These are phyloP conservation scores for Parauchenoglanis ngamensis DNA, from an alignment of 2,797 vertebrate genomes.

Conservation along the genomic window DNA sequence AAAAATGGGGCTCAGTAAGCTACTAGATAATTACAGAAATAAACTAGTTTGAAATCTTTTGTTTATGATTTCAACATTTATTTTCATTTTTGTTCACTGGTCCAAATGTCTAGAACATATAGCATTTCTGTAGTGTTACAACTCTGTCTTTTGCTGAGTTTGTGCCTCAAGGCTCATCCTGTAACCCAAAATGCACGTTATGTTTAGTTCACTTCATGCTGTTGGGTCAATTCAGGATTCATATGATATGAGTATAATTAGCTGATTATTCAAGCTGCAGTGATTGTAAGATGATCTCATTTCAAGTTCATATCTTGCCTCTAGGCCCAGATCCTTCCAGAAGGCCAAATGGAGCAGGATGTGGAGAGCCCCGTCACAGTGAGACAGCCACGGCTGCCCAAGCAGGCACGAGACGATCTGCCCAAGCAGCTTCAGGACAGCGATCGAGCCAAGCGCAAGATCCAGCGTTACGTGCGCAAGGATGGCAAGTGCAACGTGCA, in stretches of 20 bases:
- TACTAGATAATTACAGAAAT: not conserved
- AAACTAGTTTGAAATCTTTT: not conserved
- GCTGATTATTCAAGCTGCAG: not conserved
- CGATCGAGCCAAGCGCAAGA: slow-evolving; percentile 79
- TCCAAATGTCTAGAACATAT: not conserved
- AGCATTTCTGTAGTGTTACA: not conserved
- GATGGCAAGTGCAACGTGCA: slow-evolving; percentile 98
- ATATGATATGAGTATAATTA: slow-evolving; percentile 1
- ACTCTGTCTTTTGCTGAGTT: not conserved
- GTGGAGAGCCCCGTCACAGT: slow-evolving; percentile 91
- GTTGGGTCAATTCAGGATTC: not conserved
- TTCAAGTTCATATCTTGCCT: slow-evolving; percentile 45
- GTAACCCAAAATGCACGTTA: not conserved
- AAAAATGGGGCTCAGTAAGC: too few species aligned
- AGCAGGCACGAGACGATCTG: slow-evolving; percentile 86
- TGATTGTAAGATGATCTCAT: not conserved
- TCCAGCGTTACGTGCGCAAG: slow-evolving; percentile 96
- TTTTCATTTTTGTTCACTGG: not conserved
- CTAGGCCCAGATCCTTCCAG: slow-evolving; percentile 81
- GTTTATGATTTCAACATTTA: not conserved
- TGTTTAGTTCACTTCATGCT: not conserved
- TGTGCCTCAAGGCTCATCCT: not conserved
- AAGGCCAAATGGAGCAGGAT: slow-evolving; percentile 95
- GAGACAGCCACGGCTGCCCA: slow-evolving; percentile 87
- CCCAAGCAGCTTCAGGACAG: slow-evolving; percentile 80